Conservation (phyloP, 2,113 vertebrate genomes). For the Hemibagrus wyckioides region DNA sequence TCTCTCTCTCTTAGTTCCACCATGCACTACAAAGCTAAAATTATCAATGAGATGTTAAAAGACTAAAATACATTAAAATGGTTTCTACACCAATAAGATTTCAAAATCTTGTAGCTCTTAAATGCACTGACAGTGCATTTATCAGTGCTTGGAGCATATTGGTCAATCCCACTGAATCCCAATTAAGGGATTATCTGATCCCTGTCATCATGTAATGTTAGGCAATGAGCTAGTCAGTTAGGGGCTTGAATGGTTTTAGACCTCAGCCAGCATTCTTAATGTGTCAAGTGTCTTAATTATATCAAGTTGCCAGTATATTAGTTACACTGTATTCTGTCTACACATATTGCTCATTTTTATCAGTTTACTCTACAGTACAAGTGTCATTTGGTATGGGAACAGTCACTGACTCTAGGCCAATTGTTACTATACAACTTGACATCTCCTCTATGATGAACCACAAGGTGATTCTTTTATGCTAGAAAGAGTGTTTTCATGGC, state of each 20-base stretch:
- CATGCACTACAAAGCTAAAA: neutral
- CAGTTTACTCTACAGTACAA: neutral
- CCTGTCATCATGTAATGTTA: neutral
- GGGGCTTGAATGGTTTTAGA: neutral
- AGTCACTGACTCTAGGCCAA: too few relatives aligned
- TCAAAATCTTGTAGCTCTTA: neutral
- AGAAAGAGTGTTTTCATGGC: neutral
- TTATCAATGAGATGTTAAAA: slow-evolving; percentile 6
- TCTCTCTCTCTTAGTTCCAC: neutral
- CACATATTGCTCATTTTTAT: neutral
- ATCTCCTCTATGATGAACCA: neutral
- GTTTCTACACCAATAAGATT: neutral
- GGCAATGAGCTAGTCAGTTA: neutral
- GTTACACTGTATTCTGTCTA: neutral
- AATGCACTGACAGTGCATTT: neutral
- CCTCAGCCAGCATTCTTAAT: neutral
- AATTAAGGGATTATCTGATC: neutral
- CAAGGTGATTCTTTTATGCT: neutral
- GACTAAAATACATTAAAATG: neutral
- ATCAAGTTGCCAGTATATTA: neutral
- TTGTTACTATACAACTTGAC: neutral
- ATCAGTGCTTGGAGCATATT: neutral
- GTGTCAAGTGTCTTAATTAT: neutral
- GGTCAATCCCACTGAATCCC: neutral
- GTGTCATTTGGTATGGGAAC: neutral